These are phyloP conservation scores for Periplaneta americana DNA, from an alignment of 1,140 invertebrate genomes.

Conservation along the genomic window DNA sequence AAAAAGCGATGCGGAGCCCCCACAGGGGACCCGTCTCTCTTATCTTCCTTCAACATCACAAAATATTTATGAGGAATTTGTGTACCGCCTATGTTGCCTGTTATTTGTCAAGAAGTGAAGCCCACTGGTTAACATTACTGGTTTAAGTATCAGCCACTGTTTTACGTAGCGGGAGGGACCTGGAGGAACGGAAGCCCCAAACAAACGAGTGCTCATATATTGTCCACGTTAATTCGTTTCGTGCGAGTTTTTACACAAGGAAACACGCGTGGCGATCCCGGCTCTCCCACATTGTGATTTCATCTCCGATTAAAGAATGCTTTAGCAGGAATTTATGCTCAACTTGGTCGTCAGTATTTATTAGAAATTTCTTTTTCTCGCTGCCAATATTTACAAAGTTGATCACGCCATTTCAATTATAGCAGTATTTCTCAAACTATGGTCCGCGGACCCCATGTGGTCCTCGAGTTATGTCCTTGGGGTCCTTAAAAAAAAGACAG, in stretches of 20 bases:
- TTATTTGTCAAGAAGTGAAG: not conserved
- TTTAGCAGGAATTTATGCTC: too few relatives aligned
- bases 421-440: too few relatives aligned
- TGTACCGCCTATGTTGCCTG: not conserved
- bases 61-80: not conserved
- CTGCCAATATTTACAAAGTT: too few relatives aligned
- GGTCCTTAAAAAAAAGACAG: too few relatives aligned
- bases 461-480: too few relatives aligned
- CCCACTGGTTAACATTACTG: not conserved
- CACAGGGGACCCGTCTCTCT: not conserved
- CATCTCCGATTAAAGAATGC: too few relatives aligned
- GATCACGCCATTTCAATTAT: too few relatives aligned
- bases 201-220: not conserved
- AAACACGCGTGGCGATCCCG: not conserved
- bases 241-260: not conserved
- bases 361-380: too few relatives aligned
- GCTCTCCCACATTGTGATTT: not conserved
- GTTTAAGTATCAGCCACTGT: not conserved
- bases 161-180: not conserved
- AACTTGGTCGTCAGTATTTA: too few relatives aligned
- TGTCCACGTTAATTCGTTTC: not conserved
- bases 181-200: not conserved
- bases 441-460: too few relatives aligned
- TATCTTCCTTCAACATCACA: not conserved
- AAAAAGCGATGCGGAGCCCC: not conserved